phyloP scores from a whole-genome alignment of 2,113 vertebrate species.

The Osmerus eperlanus region DNA sequence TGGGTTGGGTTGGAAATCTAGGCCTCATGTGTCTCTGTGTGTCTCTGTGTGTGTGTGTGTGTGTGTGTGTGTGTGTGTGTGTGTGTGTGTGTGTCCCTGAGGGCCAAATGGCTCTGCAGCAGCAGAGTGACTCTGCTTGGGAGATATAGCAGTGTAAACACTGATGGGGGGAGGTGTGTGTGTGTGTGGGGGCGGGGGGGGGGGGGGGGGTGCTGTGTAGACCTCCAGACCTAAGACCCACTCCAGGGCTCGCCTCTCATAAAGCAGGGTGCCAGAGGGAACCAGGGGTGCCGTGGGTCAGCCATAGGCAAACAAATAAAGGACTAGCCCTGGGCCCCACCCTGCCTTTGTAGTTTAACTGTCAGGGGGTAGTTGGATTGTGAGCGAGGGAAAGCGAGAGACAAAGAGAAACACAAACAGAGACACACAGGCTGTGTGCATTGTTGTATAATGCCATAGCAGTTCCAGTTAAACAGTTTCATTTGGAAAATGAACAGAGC shows the following conservation, averaged over 20 bases:
- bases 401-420: background rate
- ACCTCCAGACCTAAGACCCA: background rate
- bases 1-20: background rate
- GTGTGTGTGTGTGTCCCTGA: background rate
- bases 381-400: background rate
- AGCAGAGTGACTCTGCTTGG: constrained; percentile 22
- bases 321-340: constrained; percentile 22
- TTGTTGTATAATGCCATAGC: background rate
- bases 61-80: background rate
- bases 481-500: constrained; percentile 7
- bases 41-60: background rate
- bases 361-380: constrained; percentile 9
- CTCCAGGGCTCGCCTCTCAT: constrained; percentile 18
- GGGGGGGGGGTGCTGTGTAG: constrained; percentile 2
- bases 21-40: constrained; percentile 15
- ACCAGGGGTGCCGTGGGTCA: constrained; percentile 31
- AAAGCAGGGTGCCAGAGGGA: constrained; percentile 5
- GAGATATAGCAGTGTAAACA: background rate
- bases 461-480: background rate
- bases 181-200: too few relatives aligned
- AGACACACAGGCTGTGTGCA: background rate
- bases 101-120: constrained; percentile 12
- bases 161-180: background rate
- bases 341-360: constrained; percentile 18
- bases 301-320: constrained; percentile 42